Base-by-base conservation (phyloP, 2,113 vertebrate species). In the Anthoscopus minutus region DNA sequence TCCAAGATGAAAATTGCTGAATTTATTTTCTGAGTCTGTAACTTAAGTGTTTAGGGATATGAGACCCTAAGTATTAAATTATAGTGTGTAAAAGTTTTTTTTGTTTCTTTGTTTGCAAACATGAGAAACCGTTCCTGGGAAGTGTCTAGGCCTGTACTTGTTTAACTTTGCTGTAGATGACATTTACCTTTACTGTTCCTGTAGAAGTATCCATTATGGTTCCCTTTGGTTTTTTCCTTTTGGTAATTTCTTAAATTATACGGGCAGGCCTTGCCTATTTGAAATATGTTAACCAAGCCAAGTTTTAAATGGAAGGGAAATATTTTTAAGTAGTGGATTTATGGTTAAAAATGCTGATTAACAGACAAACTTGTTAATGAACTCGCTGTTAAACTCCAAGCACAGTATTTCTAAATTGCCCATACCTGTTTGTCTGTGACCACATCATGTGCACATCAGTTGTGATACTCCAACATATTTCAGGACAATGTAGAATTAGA, bases 191-290 rank as follows among this genome's bases (percentile, higher is more conserved):
- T 90, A 25, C 7, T 70, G 19, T 70, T 85, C 13, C 23, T 70
- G 6, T 58, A 88, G 38, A 66, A 86, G 25, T 70, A 11, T 38
- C 58, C 94, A 27, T 67, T 67, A 40, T 1, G 7, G 6, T 69
- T 21, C 6, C 4, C 0, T 2, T 53, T 73, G 27, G 5, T 42
- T 72, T 70, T 67, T 53, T 6, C 2, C 3, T 7, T 4, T n/a
- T n/a, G n/a, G n/a, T n/a, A n/a, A n/a, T n/a, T 44, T 18, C 40
- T 76, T 62, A 61, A 78, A 50, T 88, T 65, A 31, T 62, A 47
- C n/a, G 60, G 30, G 57, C 21, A 67, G 33, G 3, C 62, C 47
- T 65, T 83, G 12, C 8, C 47, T 45, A 15, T 71, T 62, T 57
- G 42, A 83, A 91, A 56, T 73, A 38, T 4, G 13, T 66, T 80